phyloP scores from a whole-genome alignment of 1,140 invertebrate species.

The Pomacea maculata region DNA sequence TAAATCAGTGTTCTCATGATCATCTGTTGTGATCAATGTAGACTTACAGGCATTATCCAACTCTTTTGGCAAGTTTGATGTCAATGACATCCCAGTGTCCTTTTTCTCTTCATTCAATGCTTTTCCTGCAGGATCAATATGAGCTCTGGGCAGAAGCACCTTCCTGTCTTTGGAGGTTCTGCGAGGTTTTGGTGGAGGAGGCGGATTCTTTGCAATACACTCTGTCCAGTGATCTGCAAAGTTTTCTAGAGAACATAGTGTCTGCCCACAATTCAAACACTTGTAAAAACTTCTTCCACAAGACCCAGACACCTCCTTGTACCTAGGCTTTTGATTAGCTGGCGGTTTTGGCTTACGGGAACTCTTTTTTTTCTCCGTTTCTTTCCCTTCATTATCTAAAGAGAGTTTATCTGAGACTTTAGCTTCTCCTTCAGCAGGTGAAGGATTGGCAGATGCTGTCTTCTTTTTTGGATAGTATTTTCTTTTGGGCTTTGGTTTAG shows the following conservation, averaged over 20 bases:
- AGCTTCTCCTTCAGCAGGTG: not conserved
- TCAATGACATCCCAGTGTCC: not conserved
- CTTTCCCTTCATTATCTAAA: not conserved
- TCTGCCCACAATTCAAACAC: constrained; percentile 31
- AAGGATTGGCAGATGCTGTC: not conserved
- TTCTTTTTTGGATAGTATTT: constrained; percentile 15
- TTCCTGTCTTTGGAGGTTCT: not conserved
- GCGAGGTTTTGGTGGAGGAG: not conserved
- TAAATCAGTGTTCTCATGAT: not conserved
- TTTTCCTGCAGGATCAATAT: not conserved
- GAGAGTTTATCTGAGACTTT: not conserved
- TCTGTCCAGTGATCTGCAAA: constrained; percentile 29
- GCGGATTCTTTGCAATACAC: constrained; percentile 25
- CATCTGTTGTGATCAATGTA: not conserved
- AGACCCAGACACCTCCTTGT: constrained; percentile 30
- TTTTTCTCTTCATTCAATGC: not conserved
- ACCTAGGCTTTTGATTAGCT: constrained; percentile 4
- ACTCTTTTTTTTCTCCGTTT: not conserved
- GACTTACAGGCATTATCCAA: not conserved
- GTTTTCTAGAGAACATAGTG: constrained; percentile 30
- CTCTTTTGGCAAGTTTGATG: not conserved
- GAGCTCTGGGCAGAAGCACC: not conserved
- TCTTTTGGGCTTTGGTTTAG: constrained; percentile 14
- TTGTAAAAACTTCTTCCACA: constrained; percentile 32
- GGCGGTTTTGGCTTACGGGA: not conserved